Percentiles rank a stretch among this genome's conserved stretches.
phyloP scores from a whole-genome alignment of 1,140 invertebrate species.

The Choristoneura fumiferana region DNA sequence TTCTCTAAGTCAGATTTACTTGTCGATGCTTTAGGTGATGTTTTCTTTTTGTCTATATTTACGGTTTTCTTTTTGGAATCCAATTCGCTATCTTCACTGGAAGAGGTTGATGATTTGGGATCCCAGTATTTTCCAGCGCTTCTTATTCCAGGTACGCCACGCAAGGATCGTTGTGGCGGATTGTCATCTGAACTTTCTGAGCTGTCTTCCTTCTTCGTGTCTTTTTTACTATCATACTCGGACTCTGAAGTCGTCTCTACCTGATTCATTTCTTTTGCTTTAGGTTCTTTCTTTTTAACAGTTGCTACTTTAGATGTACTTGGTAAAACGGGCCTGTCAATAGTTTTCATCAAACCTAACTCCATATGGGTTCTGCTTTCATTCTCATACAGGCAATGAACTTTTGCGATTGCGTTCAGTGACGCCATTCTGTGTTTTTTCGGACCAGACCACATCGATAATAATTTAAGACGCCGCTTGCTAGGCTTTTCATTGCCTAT shows the following conservation, averaged over 20 bases:
- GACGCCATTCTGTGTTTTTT: conserved; percentile 92
- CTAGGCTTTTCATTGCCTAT: conserved; percentile 66
- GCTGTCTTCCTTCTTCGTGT: conserved; percentile 61
- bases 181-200: conserved; percentile 72
- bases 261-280: conserved; percentile 64
- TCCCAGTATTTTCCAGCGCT: conserved; percentile 91
- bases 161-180: conserved; percentile 80
- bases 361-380: conserved; percentile 86
- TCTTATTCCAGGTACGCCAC: conserved; percentile 85
- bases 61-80: conserved; percentile 61
- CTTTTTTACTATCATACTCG: conserved; percentile 71
- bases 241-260: conserved; percentile 71
- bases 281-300: conserved; percentile 63
- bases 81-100: conserved; percentile 75
- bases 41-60: conserved; percentile 64
- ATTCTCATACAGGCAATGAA: conserved; percentile 94
- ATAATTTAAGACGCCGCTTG: conserved; percentile 65
- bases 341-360: conserved; percentile 76
- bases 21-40: conserved; percentile 46
- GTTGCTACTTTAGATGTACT: conserved; percentile 54
- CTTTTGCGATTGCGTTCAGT: conserved; percentile 93
- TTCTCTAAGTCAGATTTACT: conserved; percentile 75
- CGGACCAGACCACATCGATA: conserved; percentile 80
- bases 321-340: conserved; percentile 58
- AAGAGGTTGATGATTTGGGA: conserved; percentile 82